Evolutionary conservation across 2,797 vertebrate species (phyloP).

Genomic region (Semaprochilodus insignis): DNA sequence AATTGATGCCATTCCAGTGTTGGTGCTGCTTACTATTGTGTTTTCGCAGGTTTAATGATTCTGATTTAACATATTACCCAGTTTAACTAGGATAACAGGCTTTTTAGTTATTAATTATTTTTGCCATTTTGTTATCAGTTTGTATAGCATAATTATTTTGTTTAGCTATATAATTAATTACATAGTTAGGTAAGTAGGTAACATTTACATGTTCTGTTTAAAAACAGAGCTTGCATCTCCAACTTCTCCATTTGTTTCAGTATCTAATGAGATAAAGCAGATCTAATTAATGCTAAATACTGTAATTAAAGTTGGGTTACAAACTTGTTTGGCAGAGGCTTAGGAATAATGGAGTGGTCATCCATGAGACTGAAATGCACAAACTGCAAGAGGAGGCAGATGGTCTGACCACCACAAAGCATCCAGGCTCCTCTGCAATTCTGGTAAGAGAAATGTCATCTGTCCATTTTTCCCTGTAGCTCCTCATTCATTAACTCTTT

Average conservation of each 20-base stretch:
- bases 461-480: too few species aligned
- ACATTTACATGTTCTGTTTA: too few species aligned
- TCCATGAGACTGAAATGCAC: conserved; percentile 84
- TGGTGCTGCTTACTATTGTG: neutral
- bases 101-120: too few species aligned
- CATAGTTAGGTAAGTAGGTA: too few species aligned
- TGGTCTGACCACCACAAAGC: conserved; percentile 77
- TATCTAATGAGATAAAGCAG: too few species aligned
- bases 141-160: too few species aligned
- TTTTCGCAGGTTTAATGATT: neutral
- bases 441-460: conserved; percentile 70
- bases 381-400: conserved; percentile 82
- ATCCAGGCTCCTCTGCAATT: conserved; percentile 83
- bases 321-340: conserved; percentile 81
- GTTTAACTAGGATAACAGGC: too few species aligned
- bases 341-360: conserved; percentile 84
- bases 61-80: neutral
- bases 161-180: too few species aligned
- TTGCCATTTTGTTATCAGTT: too few species aligned
- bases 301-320: neutral
- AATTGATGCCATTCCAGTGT: neutral
- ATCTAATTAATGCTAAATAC: neutral
- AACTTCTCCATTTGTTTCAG: too few species aligned
- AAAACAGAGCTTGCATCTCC: too few species aligned
- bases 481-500: neutral